Conservation (phyloP, 2,113 vertebrate species). For the Phylloscopus trochiloides region DNA sequence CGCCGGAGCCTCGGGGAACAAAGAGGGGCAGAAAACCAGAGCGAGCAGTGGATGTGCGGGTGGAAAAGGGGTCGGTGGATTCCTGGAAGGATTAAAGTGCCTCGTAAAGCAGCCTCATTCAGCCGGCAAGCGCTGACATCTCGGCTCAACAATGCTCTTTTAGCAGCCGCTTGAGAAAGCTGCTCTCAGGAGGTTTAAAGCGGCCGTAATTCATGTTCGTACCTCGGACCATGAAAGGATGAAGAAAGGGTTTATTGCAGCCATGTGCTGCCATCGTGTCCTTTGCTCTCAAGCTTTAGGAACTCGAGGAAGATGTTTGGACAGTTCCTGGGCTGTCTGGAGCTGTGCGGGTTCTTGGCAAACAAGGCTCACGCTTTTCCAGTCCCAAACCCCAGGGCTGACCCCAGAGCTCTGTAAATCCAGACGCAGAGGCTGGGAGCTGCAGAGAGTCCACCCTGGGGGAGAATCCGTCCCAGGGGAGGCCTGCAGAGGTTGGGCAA, state of each 20-base stretch:
- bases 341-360: neutral
- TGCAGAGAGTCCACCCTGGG: neutral
- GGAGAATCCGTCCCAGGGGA: neutral
- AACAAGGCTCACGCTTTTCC: neutral
- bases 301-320: neutral
- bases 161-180: neutral
- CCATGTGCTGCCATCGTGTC: neutral
- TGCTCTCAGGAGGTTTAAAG: neutral
- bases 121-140: neutral
- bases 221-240: conserved; percentile 62
- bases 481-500: neutral
- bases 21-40: neutral
- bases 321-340: neutral
- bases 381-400: neutral
- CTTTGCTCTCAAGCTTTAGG: neutral
- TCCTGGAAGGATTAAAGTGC: conserved; percentile 38
- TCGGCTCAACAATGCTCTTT: neutral
- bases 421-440: neutral
- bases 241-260: conserved; percentile 49
- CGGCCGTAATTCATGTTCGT: conserved; percentile 14
- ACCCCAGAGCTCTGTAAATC: neutral
- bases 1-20: neutral
- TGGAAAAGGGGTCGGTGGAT: neutral
- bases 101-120: conserved; percentile 22
- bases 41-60: neutral